Conservation (phyloP, 1,140 invertebrate genomes). For the Panagrolaimus sp. region DNA sequence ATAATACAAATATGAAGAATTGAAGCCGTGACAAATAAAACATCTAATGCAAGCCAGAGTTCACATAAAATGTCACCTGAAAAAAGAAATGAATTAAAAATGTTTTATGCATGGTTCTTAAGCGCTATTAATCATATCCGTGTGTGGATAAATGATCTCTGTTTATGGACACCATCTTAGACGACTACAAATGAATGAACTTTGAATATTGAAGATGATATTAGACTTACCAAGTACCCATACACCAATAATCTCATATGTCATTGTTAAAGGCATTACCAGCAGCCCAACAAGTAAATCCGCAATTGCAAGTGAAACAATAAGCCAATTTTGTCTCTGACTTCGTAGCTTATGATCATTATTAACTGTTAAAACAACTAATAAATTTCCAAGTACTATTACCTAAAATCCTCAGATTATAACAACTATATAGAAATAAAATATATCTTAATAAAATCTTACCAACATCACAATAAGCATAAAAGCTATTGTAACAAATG, state of each 20-base stretch:
- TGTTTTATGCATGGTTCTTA: neutral
- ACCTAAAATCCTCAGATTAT: no score
- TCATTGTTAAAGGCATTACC: slow-evolving; percentile 67
- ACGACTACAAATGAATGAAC: neutral
- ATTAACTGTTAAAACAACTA: slow-evolving; percentile 55
- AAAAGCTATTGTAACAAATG: slow-evolving; percentile 50
- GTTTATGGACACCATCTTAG: no score
- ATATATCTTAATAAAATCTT: slow-evolving; percentile 9
- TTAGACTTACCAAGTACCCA: slow-evolving; percentile 64
- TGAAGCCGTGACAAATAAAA: slow-evolving; percentile 67
- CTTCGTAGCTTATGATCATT: slow-evolving; percentile 51
- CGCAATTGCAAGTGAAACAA: slow-evolving; percentile 66
- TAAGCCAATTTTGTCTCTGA: slow-evolving; percentile 65
- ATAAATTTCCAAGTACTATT: slow-evolving; percentile 52
- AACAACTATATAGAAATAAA: no score
- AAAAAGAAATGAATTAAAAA: neutral
- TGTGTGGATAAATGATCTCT: neutral
- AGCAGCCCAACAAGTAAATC: slow-evolving; percentile 66
- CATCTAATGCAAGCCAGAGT: slow-evolving; percentile 63
- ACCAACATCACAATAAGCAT: slow-evolving; percentile 57
- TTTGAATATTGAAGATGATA: slow-evolving; percentile 51
- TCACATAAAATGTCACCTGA: slow-evolving; percentile 53
- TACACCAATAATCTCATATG: slow-evolving; percentile 64
- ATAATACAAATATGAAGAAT: slow-evolving; percentile 66
- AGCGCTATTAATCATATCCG: neutral